Evolutionary conservation across 2,888 invertebrate genomes (phyloP).

Genomic region (Euproctis similis): DNA sequence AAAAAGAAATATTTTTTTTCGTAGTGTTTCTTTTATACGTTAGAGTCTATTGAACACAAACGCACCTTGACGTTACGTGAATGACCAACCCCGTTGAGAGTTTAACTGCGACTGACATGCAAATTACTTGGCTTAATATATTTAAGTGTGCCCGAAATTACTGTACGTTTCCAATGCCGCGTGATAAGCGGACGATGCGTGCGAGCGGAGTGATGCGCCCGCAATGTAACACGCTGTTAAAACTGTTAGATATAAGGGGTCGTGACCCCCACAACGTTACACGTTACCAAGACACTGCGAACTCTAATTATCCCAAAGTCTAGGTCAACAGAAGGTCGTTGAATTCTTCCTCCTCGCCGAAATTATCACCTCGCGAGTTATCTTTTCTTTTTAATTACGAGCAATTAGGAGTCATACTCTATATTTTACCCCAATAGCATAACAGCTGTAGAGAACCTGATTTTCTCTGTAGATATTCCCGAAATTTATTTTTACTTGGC

Average conservation of each 20-base stretch:
- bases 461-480: too few relatives aligned
- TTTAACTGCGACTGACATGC: conserved; percentile 8
- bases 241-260: conserved; percentile 58
- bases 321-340: conserved; percentile 66
- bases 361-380: too few relatives aligned
- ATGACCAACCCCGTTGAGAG: conserved; percentile 6
- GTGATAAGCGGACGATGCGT: conserved; percentile 33
- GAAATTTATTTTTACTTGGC: too few relatives aligned
- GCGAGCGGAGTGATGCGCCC: conserved; percentile 43
- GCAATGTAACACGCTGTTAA: conserved; percentile 42
- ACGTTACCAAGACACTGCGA: conserved; percentile 48
- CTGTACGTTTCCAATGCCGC: conserved; percentile 14
- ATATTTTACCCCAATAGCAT: too few relatives aligned
- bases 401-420: too few relatives aligned
- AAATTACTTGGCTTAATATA: conserved; percentile 12
- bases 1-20: not conserved
- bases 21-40: too few relatives aligned
- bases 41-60: not conserved
- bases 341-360: conserved; percentile 29
- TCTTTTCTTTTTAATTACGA: too few relatives aligned
- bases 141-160: conserved; percentile 8
- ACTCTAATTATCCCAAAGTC: conserved; percentile 37
- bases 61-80: conserved; percentile 11
- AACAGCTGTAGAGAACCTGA: too few relatives aligned
- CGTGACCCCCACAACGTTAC: conserved; percentile 38